phyloP scores from a whole-genome alignment of 1,140 invertebrate species.

The Aphaenogaster rudis region DNA sequence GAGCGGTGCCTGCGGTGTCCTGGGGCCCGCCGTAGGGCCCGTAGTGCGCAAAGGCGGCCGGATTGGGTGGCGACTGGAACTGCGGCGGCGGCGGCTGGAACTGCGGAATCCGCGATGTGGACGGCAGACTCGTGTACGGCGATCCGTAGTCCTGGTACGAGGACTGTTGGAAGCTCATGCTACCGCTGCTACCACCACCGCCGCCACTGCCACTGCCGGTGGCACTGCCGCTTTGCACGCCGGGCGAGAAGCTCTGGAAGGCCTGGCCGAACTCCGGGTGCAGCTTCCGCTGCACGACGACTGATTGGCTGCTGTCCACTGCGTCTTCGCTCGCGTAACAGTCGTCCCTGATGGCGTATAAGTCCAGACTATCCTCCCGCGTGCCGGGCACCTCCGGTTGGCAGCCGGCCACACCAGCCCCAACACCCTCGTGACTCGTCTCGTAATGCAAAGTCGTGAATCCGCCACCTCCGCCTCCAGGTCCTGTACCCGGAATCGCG shows the following conservation, averaged over 20 bases:
- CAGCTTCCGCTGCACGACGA: slow-evolving; percentile 82
- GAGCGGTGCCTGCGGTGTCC: slow-evolving; percentile 59
- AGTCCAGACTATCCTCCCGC: slow-evolving; percentile 89
- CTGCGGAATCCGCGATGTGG: slow-evolving; percentile 63
- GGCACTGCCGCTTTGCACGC: slow-evolving; percentile 19
- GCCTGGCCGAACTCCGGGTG: slow-evolving; percentile 83
- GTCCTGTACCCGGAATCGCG: slow-evolving; percentile 84
- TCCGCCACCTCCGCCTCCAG: slow-evolving; percentile 87
- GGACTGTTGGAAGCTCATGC: slow-evolving; percentile 72
- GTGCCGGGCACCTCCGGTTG: slow-evolving; percentile 86
- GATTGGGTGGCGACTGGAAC: slow-evolving; percentile 76
- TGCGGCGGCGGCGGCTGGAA: slow-evolving; percentile 78
- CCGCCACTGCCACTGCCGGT: background rate
- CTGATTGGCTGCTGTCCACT: slow-evolving; percentile 75
- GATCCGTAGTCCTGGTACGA: slow-evolving; percentile 78
- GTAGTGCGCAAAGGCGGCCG: slow-evolving; percentile 81
- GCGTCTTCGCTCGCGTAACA: slow-evolving; percentile 89
- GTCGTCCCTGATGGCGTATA: slow-evolving; percentile 90
- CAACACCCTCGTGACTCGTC: slow-evolving; percentile 69
- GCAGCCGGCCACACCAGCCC: slow-evolving; percentile 58
- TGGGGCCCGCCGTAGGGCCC: slow-evolving; percentile 73
- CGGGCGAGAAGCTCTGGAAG: slow-evolving; percentile 80
- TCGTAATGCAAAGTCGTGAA: slow-evolving; percentile 90
- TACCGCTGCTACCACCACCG: slow-evolving; percentile 30
- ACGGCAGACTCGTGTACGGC: slow-evolving; percentile 79